Evolutionary conservation across 2,113 vertebrate species (phyloP), one percentile per base, ranked within the genome.

Genomic region (Xiphophorus couchianus): DNA sequence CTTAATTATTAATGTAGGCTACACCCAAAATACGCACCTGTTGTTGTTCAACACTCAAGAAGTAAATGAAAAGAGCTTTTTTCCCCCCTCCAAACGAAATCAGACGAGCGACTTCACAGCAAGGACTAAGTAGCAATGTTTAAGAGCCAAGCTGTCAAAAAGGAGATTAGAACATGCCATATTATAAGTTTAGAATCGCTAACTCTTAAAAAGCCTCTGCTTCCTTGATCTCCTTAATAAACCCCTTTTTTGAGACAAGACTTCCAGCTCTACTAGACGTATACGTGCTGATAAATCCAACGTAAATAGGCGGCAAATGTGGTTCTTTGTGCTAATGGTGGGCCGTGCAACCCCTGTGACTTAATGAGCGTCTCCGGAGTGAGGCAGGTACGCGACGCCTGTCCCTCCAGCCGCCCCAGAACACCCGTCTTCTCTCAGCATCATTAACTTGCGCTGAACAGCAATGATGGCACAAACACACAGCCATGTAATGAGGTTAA

Each of bases 301-400:
- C 72, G 81, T 80, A 75, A 88, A 83, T 78, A 83, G 62, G 68
- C 48, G 69, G 77, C 33, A 65, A 79, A 87, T 54, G n/a, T 58
- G 64, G 71, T 44, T 29, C 73, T 84, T 68, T 63, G 61, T 29
- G 2, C 74, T 72, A 74, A 65, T 65, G 35, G 82, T 69, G 73
- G 30, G 68, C 1, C 76, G 82, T 85, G 76, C 88, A 64, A 69
- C 37, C 66, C 39, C 80, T n/a, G 48, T 73, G 76, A 80, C 77
- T 78, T 93, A 93, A 93, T 90, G 86, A 92, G 78, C 42, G 80
- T 91, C 90, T 90, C 86, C 62, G 65, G 85, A 92, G 90, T 37
- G 83, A 77, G 82, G 75, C 86, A 90, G 85, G 89, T 88, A 88
- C 74, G 69, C 82, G 87, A 90, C 78, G 73, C 69, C 77, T 82